phyloP scores from a whole-genome alignment of 2,797 vertebrate species.

The Betta splendens region DNA sequence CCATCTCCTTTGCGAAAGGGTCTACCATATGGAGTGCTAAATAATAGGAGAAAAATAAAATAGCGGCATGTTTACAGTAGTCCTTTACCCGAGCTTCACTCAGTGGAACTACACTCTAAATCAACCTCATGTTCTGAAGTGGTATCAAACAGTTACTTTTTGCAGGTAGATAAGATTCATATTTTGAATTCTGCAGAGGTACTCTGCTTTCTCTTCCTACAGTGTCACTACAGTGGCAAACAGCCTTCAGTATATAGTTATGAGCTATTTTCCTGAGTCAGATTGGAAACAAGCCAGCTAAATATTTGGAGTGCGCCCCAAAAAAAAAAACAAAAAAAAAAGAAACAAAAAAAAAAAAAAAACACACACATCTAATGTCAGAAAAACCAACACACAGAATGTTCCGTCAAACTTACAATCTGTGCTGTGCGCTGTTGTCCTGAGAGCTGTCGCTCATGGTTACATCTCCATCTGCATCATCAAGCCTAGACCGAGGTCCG shows the following conservation, averaged over 20 bases:
- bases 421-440: constrained; percentile 71
- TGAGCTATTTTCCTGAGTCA: too few species aligned
- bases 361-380: background rate
- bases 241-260: too few species aligned
- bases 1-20: constrained; percentile 77
- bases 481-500: constrained; percentile 74
- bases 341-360: too few species aligned
- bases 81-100: background rate
- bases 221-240: too few species aligned
- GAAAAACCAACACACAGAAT: background rate
- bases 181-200: background rate
- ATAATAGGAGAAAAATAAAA: constrained; percentile 1
- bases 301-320: too few species aligned
- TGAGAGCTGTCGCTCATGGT: constrained; percentile 84
- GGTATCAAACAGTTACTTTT: too few species aligned
- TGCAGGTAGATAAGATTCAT: background rate
- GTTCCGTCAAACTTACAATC: constrained; percentile 73
- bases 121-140: background rate
- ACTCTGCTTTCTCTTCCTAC: constrained; percentile 6
- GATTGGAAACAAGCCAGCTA: too few species aligned
- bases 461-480: constrained; percentile 83
- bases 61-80: background rate
- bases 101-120: background rate
- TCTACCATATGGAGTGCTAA: constrained; percentile 84
- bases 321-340: too few species aligned